Evolutionary conservation across 1,140 invertebrate genomes (phyloP).

Genomic region (Microplitis mediator): DNA sequence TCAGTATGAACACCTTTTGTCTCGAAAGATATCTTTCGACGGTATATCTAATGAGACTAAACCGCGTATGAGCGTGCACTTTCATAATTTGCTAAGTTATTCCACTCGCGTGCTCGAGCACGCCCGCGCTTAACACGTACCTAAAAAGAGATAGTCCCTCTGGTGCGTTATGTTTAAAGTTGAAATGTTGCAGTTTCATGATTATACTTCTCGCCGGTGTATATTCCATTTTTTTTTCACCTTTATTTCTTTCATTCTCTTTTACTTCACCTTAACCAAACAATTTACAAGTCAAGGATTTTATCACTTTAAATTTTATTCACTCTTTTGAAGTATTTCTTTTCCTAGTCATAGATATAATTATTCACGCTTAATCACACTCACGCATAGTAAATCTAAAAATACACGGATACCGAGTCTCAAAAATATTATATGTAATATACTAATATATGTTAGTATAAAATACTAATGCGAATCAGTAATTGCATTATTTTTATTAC

Average conservation of each 20-base stretch:
- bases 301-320: conserved; percentile 2
- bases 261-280: background rate
- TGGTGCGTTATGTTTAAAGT: conserved; percentile 32
- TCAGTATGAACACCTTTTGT: conserved; percentile 13
- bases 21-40: conserved; percentile 52
- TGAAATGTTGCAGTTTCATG: conserved; percentile 45
- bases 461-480: too few relatives aligned
- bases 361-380: too few relatives aligned
- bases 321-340: background rate
- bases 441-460: too few relatives aligned
- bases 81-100: conserved; percentile 62
- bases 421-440: too few relatives aligned
- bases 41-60: conserved; percentile 60
- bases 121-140: conserved; percentile 38
- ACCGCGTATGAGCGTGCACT: conserved; percentile 57
- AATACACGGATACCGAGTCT: too few relatives aligned
- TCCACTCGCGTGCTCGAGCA: conserved; percentile 55
- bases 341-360: background rate
- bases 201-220: conserved; percentile 16
- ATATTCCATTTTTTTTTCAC: background rate
- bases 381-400: too few relatives aligned
- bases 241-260: background rate
- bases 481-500: too few relatives aligned
- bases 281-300: conserved; percentile 3
- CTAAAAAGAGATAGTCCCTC: conserved; percentile 36